A percentile compares a stretch with the other conserved stretches of the same genome.
phyloP scores from a whole-genome alignment of 1,140 invertebrate species.

The Heliothis virescens region DNA sequence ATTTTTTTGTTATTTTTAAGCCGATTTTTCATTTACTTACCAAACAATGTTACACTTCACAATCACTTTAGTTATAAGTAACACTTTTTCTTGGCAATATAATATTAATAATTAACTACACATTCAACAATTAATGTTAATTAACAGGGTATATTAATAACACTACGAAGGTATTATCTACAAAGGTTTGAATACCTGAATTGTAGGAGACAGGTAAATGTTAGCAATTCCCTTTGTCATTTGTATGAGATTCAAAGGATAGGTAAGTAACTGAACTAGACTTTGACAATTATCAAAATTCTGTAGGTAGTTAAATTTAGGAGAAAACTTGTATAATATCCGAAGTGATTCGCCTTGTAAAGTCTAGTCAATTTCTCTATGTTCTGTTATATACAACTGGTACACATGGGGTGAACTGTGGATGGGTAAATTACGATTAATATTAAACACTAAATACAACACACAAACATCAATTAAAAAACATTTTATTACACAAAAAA shows the following conservation, averaged over 20 bases:
- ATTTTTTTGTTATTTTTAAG: constrained; percentile 25
- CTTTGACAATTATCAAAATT: background rate
- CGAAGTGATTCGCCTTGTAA: background rate
- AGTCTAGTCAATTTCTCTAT: constrained; percentile 4
- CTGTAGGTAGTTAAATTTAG: background rate
- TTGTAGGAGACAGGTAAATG: background rate
- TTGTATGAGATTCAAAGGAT: background rate
- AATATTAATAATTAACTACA: constrained; percentile 1
- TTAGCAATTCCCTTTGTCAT: constrained; percentile 8
- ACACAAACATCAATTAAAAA: constrained; percentile 39
- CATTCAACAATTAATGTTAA: background rate
- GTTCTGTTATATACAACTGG: constrained; percentile 29
- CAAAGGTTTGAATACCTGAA: background rate
- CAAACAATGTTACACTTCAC: constrained; percentile 50
- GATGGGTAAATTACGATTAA: constrained; percentile 6
- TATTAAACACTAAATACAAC: constrained; percentile 41
- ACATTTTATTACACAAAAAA: constrained; percentile 62
- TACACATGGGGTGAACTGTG: constrained; percentile 25
- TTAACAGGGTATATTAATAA: constrained; percentile 11
- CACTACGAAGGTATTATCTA: constrained; percentile 20
- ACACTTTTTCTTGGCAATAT: background rate
- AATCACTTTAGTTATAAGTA: constrained; percentile 55
- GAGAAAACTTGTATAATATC: background rate
- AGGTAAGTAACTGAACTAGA: background rate
- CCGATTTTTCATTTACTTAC: constrained; percentile 50